Evolutionary conservation across 2,113 vertebrate genomes (phyloP), one percentile per base, ranked within the genome.

Genomic region (Spilogale gracilis): DNA sequence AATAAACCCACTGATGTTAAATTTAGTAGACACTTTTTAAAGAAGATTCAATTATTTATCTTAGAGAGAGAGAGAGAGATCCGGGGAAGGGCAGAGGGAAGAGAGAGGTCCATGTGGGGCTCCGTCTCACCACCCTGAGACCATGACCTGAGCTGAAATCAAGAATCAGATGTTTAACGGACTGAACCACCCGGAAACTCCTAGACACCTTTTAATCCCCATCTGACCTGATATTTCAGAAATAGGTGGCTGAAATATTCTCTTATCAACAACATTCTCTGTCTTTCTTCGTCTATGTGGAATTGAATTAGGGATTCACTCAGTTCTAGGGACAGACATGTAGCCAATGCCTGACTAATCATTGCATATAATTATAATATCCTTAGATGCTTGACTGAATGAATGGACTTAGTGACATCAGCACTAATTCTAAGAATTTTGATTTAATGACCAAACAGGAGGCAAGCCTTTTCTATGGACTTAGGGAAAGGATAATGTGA

Each of bases 21-120:
- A 52, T 84, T 60, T 90, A 58, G 56, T 20, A n/a, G 52, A 50
- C 14, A 16, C 45, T 50, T 78, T 45, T 2, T 6, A 13, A 38
- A 69, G 18, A 32, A 67, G 13, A 65, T 30, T 7, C 30, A 38
- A 18, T 69, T 69, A 69, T 69, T 69, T 69, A 38, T 69, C 18
- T 38, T 7, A 69, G 32, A 18, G 65, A 69, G 32, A 69, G 32
- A 69, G 32, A 17, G 6, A 3, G 38, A 38, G 38, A 38, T 38
- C 38, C 38, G 67, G 16, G 32, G 67, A 4, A 3, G 16, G 67
- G 16, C 67, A 38, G 27, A 69, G 12, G 32, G 32, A 69, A 38
- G 32, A 3, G 32, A 69, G 67, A 69, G 8, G 67, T 3, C 32
- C 0, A 38, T 2, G 3, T 1, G 0, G 16, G 67, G 32, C 67